A percentile compares a stretch with the other conserved stretches of the same genome.
Conservation (phyloP, 2,888 invertebrate genomes). For the Amphipoea lucens region DNA sequence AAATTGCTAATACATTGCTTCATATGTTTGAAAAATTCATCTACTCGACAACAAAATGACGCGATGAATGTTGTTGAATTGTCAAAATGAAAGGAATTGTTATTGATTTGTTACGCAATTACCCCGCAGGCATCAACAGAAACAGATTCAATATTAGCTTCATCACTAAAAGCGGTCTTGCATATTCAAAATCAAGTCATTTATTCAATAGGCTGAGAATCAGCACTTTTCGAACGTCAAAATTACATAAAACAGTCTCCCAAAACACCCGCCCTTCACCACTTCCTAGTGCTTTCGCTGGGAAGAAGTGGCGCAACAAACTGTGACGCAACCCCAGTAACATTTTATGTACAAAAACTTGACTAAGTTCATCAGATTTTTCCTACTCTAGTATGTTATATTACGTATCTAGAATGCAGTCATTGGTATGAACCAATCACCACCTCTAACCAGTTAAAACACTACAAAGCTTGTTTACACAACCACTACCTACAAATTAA, state of each 20-base stretch:
- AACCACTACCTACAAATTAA: not conserved
- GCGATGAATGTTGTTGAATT: not conserved
- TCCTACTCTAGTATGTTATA: not conserved
- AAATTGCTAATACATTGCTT: not conserved
- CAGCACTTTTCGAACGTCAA: too few species aligned
- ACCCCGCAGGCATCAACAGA: not conserved
- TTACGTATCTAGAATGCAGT: not conserved
- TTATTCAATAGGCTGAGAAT: too few species aligned
- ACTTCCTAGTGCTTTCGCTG: not conserved
- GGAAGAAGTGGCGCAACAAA: not conserved
- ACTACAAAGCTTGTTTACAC: constrained; percentile 10
- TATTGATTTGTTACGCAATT: not conserved
- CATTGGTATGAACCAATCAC: not conserved
- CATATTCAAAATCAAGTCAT: not conserved
- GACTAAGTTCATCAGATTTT: not conserved
- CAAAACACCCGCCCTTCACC: too few species aligned
- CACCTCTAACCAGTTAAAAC: not conserved
- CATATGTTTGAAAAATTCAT: not conserved
- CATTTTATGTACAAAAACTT: not conserved
- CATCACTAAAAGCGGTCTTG: not conserved
- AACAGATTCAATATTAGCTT: not conserved
- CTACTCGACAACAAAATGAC: not conserved
- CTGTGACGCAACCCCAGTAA: not conserved
- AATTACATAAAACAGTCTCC: too few species aligned
- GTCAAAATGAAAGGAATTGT: not conserved